A percentile compares a stretch with the other conserved stretches of the same genome.
phyloP scores from a whole-genome alignment of 1,140 invertebrate genomes.

The Antheraea mylitta region DNA sequence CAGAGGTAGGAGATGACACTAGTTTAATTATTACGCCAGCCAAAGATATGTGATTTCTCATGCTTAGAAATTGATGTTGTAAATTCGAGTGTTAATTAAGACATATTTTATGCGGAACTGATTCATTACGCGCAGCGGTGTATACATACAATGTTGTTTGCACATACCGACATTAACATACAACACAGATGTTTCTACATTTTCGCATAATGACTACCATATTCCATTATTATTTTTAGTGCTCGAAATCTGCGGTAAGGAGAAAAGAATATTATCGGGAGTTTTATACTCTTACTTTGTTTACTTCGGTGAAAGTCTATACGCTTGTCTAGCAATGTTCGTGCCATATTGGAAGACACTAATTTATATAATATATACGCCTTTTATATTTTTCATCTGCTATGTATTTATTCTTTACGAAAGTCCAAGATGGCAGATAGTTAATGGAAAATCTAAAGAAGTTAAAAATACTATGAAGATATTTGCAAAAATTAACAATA shows the following conservation, averaged over 20 bases:
- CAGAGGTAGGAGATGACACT: too few species aligned
- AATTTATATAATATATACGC: conserved; percentile 79
- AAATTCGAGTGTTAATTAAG: too few species aligned
- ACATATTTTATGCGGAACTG: too few species aligned
- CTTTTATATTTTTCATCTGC: conserved; percentile 52
- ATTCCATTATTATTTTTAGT: conserved; percentile 42
- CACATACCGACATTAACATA: too few species aligned
- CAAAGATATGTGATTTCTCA: too few species aligned
- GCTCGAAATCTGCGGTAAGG: conserved; percentile 56
- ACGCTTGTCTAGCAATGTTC: conserved; percentile 84
- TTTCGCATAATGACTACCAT: too few species aligned
- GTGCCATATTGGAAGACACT: conserved; percentile 82
- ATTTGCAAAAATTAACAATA: conserved; percentile 82
- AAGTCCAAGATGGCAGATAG: too few species aligned
- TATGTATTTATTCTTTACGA: conserved; percentile 75
- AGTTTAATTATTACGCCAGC: too few species aligned
- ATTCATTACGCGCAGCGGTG: too few species aligned
- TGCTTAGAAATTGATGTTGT: too few species aligned
- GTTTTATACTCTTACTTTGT: conserved; percentile 31
- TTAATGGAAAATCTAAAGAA: conserved; percentile 73
- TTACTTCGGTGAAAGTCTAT: conserved; percentile 55
- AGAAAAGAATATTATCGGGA: conserved; percentile 39
- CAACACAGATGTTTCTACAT: too few species aligned
- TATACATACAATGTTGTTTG: too few species aligned
- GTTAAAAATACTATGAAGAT: conserved; percentile 79